A percentile compares a stretch with the other conserved stretches of the same genome.
phyloP scores from a whole-genome alignment of 1,140 invertebrate genomes.

The Zophobas morio region DNA sequence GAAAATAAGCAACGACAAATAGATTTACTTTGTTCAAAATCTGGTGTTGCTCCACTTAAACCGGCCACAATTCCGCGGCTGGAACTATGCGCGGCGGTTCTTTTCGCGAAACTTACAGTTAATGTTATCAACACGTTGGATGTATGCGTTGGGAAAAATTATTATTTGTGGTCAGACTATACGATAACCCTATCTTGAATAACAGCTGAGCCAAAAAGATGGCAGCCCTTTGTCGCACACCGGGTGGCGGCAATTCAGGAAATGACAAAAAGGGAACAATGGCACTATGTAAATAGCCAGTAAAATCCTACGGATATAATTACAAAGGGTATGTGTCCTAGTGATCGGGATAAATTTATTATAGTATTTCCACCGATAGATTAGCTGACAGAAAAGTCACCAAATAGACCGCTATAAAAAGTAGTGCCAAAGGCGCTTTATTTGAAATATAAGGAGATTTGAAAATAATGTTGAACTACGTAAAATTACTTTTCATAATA shows the following conservation, averaged over 20 bases:
- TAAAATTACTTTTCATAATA: no score
- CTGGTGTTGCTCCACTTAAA: conserved; percentile 51
- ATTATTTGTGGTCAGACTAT: conserved; percentile 66
- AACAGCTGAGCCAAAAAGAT: conserved; percentile 53
- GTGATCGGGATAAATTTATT: no score
- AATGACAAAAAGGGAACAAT: neutral
- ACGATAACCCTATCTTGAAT: conserved; percentile 66
- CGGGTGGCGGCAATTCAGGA: conserved; percentile 62
- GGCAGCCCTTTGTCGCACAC: conserved; percentile 65
- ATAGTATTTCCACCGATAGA: no score
- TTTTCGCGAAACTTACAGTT: conserved; percentile 51
- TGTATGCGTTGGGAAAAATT: conserved; percentile 25
- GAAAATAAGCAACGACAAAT: neutral
- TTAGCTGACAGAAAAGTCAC: no score
- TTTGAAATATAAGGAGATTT: no score
- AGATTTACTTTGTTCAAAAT: conserved; percentile 51
- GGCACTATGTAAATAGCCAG: neutral
- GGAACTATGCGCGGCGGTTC: conserved; percentile 55
- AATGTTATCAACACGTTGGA: conserved; percentile 45
- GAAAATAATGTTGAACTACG: no score
- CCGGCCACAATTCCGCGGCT: conserved; percentile 53
- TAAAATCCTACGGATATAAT: neutral
- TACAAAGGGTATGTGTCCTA: no score
- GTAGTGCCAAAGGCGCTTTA: no score
- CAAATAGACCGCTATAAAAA: no score